Evolutionary conservation across 1,140 invertebrate genomes (phyloP), one percentile per base, ranked within the genome.

Genomic region (Halictus rubicundus): DNA sequence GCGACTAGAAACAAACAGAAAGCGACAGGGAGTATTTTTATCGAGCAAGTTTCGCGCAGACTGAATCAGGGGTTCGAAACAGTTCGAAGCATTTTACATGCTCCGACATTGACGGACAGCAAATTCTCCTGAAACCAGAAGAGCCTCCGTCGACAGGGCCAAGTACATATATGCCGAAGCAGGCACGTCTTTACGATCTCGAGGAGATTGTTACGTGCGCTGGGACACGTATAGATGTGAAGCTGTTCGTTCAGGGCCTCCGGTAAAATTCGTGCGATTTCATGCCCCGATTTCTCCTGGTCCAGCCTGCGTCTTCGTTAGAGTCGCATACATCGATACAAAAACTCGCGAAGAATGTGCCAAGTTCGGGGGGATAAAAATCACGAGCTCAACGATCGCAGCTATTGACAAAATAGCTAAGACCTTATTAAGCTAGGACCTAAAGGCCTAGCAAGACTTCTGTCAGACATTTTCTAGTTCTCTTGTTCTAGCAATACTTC

Each of bases 201-300:
- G 54, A 71, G 54, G 59, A 78, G 52, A 23, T 27, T 39, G 59
- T 78, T 70, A 71, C 75, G 75, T 78, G 75, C 61, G 75, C 32
- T 16, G 12, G 5, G 37, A 39, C 75, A 78, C 75, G 75, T 77
- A 63, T 77, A 52, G 9, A 21, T 25, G 32, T 25, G 8, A 42
- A 46, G 12, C 37, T 32, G 59, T 42, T 71, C 27, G 16, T 21
- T 10, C 68, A 52, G 14, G 42, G 65, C 10, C 25, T 19, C 16
- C 9, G 14, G 12, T 63, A 27, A 42, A 78, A 70, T 78, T 78
- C n/a, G 42, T 71, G 68, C 68, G 70, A 63, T 61, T 71, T 10
- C 7, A n/a, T 23, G 16, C 2, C 25, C 23, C n/a, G 25, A 37
- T 25, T 32, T 25, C 19, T 8, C 54, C 63, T n/a, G 5, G 14